Evolutionary conservation across 1,140 invertebrate genomes (phyloP).

Genomic region (Drosophila trapezifrons): DNA sequence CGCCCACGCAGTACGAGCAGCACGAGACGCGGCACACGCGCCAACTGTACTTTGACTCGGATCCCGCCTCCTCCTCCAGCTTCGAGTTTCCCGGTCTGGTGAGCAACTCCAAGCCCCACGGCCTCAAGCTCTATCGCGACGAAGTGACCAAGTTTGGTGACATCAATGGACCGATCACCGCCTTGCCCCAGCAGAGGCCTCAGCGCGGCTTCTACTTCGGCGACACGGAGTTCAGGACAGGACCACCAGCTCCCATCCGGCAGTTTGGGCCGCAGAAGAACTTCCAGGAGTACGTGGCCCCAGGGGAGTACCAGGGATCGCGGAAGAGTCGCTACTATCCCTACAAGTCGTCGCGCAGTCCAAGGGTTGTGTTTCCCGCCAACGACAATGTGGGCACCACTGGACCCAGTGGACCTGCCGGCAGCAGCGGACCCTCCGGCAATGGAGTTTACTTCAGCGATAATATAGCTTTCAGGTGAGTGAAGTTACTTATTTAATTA

Average conservation of each 20-base stretch:
- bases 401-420: conserved; percentile 70
- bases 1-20: conserved; percentile 57
- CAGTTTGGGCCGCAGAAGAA: conserved; percentile 78
- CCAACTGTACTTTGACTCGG: conserved; percentile 73
- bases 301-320: conserved; percentile 68
- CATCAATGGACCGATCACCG: conserved; percentile 82
- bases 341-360: conserved; percentile 85
- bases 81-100: conserved; percentile 77
- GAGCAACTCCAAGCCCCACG: conserved; percentile 76
- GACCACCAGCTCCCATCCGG: conserved; percentile 58
- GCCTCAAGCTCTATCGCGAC: conserved; percentile 75
- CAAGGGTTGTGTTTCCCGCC: conserved; percentile 86
- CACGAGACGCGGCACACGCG: conserved; percentile 71
- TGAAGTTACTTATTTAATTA: too few species aligned
- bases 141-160: conserved; percentile 84
- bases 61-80: conserved; percentile 56
- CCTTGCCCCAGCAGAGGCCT: conserved; percentile 69
- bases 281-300: conserved; percentile 75
- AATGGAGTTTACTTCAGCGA: conserved; percentile 84
- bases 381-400: conserved; percentile 85
- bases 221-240: conserved; percentile 74
- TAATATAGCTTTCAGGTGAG: conserved; percentile 86
- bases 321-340: conserved; percentile 77
- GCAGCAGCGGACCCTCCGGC: conserved; percentile 67
- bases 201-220: conserved; percentile 74